Evolutionary conservation across 2,113 vertebrate species (phyloP).

Genomic region (Lepus europaeus): DNA sequence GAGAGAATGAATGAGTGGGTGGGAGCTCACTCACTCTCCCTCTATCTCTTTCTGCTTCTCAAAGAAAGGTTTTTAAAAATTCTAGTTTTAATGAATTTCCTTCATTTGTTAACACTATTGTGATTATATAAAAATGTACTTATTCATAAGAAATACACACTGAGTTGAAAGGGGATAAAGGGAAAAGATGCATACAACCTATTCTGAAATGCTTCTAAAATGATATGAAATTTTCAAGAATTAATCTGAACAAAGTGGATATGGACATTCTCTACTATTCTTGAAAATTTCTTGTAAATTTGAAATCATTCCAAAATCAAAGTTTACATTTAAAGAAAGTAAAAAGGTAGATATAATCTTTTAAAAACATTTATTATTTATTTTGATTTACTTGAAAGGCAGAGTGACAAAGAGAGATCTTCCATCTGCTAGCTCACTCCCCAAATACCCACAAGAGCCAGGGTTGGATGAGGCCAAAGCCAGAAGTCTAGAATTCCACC

Average conservation of each 20-base stretch:
- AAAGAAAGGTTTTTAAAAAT: no score
- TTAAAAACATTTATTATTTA: no score
- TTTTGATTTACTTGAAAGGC: no score
- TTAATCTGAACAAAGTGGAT: neutral
- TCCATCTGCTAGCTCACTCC: no score
- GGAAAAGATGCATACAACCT: neutral
- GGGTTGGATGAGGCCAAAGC: no score
- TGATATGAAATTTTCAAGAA: neutral
- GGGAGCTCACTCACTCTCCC: no score
- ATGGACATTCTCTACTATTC: neutral
- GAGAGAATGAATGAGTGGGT: no score
- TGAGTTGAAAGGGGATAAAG: neutral
- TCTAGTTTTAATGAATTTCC: neutral
- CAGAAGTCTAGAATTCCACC: no score
- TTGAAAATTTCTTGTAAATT: neutral
- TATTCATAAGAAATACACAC: neutral
- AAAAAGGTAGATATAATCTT: neutral
- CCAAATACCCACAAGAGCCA: no score
- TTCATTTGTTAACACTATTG: neutral
- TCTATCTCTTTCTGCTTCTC: no score
- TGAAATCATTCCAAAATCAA: neutral
- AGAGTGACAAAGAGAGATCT: no score
- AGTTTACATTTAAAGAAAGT: neutral
- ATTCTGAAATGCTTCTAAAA: neutral
- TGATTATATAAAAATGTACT: neutral